Conservation (phyloP, 2,888 invertebrate genomes). For the Stenchaetothrips biformis region DNA sequence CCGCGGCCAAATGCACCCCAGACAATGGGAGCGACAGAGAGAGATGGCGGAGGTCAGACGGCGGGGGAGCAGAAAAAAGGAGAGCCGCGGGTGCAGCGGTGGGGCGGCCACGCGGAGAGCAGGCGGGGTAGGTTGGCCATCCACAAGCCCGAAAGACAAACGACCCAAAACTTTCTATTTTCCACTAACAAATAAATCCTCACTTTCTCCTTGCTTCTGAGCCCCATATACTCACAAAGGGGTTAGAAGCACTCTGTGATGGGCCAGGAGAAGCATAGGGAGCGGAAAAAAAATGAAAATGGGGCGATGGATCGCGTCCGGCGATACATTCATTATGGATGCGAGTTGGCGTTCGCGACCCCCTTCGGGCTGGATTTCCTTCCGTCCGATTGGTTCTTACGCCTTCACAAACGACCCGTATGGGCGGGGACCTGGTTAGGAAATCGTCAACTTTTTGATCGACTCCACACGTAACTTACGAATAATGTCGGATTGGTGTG, state of each 20-base stretch:
- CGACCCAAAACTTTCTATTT: slow-evolving; percentile 21
- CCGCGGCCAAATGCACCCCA: background rate
- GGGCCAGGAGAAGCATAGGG: background rate
- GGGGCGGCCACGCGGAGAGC: background rate
- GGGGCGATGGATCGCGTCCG: background rate
- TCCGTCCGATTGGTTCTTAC: too few species aligned
- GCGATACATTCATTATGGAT: background rate
- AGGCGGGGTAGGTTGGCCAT: background rate
- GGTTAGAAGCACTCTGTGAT: background rate
- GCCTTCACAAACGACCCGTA: too few species aligned
- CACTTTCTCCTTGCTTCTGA: slow-evolving; percentile 2
- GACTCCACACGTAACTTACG: too few species aligned
- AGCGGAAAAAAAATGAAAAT: background rate
- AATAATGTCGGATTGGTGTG: too few species aligned
- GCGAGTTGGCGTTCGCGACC: too few species aligned
- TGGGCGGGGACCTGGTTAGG: too few species aligned
- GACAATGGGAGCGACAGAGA: background rate
- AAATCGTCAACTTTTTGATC: too few species aligned
- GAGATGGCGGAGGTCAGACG: background rate
- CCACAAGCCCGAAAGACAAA: slow-evolving; percentile 14
- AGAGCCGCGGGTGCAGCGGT: background rate
- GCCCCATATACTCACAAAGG: background rate
- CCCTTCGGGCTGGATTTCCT: too few species aligned
- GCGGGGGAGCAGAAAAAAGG: background rate
- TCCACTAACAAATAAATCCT: slow-evolving; percentile 25